Base-by-base conservation (phyloP, 2,888 invertebrate genomes). In the Cerastoderma edule region DNA sequence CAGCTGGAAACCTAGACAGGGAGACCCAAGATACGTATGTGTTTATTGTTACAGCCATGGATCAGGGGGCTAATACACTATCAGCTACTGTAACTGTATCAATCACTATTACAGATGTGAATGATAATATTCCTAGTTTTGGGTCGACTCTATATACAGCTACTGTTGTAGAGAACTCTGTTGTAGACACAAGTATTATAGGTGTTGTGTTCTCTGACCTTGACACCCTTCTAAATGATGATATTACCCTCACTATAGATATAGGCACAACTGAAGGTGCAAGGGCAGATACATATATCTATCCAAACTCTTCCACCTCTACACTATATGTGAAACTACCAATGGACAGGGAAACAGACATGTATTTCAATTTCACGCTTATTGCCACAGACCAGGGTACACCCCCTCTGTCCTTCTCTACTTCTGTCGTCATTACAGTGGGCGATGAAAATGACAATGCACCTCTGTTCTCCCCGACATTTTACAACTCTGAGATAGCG, bases 361-460 rank as follows among this genome's bases (percentile, higher is more conserved):
- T 67, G 6, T 63, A 32, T 28, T 86, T 89, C 65, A 74, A 53
- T 44, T 88, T 89, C 70, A 69, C 63, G 8, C 63, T 98, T 0
- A 96, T 97, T 92, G 98, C 98, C 1, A 96, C 96, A 90, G 98
- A 98, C 93, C 96, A 95, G 78, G 98, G 98, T 0, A 95, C 95
- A 83, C 97, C 97, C 8, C 95, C 96, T 67, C 94, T 98, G 54
- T 97, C 97, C 35, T 96, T 96, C 82, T 97, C 97, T 3, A 95
- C 97, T 75, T 97, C 85, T 0, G 83, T 87, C 8, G 83, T 80
- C 22, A 81, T 90, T 27, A 83, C 77, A 1, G 82, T 90, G 6
- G 79, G 71, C 16, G 89, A 89, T 46, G 80, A 69, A 65, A 89
- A 90, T 69, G 88, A 89, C 70, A 88, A 90, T 71, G 70, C 50